Evolutionary conservation across 2,113 vertebrate genomes (phyloP).

Genomic region (Columba livia): DNA sequence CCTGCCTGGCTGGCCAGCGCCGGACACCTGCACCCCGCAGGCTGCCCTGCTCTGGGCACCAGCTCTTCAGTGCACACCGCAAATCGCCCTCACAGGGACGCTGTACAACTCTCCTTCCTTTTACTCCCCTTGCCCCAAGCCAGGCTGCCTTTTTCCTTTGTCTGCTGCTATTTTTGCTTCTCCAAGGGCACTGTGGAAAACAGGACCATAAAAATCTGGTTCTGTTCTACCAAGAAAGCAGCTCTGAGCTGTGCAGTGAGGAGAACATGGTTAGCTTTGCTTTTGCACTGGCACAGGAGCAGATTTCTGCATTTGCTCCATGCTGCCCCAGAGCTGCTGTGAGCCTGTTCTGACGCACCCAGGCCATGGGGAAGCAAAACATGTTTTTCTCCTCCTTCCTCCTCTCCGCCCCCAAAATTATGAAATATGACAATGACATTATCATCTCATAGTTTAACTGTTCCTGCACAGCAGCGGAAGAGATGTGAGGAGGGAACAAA

Average conservation of each 20-base stretch:
- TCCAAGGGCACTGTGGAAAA: not conserved
- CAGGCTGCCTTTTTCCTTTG: not conserved
- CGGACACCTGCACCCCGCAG: fast-evolving
- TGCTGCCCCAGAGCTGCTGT: not conserved
- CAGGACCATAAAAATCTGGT: not conserved
- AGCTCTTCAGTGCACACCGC: not conserved
- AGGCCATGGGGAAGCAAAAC: not conserved
- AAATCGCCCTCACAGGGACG: not conserved
- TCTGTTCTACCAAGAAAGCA: not conserved
- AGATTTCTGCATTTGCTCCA: not conserved
- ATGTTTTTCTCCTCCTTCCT: slow-evolving; percentile 27
- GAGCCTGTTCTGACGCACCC: not conserved
- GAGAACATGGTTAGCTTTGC: not conserved
- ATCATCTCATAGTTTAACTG: not conserved
- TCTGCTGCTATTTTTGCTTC: slow-evolving; percentile 6
- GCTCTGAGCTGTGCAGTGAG: not conserved
- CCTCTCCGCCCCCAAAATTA: not conserved
- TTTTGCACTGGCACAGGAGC: not conserved
- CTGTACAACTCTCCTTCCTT: not conserved
- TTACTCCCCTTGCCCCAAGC: not conserved
- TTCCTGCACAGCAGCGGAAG: not conserved
- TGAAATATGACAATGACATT: not conserved
- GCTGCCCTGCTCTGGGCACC: not conserved
- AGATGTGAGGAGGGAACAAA: not conserved
- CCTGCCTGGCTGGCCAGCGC: not conserved